Percentiles rank a stretch among this genome's conserved stretches.
Conservation (phyloP, 2,113 vertebrate genomes). For the Semicossyphus pulcher region DNA sequence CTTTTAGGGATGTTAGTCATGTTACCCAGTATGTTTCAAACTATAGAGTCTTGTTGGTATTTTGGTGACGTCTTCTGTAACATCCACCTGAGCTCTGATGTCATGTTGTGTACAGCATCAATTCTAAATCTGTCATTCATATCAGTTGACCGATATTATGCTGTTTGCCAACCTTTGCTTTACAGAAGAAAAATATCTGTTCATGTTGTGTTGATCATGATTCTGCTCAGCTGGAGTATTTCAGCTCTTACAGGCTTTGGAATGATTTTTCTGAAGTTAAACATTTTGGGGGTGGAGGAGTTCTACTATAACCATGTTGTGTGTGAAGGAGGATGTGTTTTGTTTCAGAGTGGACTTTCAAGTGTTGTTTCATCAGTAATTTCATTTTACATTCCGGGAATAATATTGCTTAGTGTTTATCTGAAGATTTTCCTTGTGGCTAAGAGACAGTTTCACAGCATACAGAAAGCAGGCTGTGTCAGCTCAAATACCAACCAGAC, state of each 20-base stretch:
- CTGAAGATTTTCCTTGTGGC: slow-evolving; percentile 36
- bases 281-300: slow-evolving; percentile 32
- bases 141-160: slow-evolving; percentile 35
- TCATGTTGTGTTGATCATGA: slow-evolving; percentile 8
- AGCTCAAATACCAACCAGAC: background rate
- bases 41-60: slow-evolving; percentile 34
- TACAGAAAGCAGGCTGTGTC: background rate
- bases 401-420: slow-evolving; percentile 37
- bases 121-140: slow-evolving; percentile 38
- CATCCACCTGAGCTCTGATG: slow-evolving; percentile 17
- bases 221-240: slow-evolving; percentile 25
- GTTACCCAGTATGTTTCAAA: slow-evolving; percentile 24
- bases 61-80: slow-evolving; percentile 32
- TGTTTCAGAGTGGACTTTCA: slow-evolving; percentile 26
- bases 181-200: slow-evolving; percentile 20
- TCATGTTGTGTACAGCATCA: slow-evolving; percentile 27
- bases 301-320: slow-evolving; percentile 13
- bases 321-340: slow-evolving; percentile 30
- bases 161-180: slow-evolving; percentile 19
- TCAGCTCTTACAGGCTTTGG: slow-evolving; percentile 28
- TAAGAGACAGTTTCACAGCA: slow-evolving; percentile 4
- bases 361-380: slow-evolving; percentile 28
- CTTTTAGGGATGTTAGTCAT: slow-evolving; percentile 27
- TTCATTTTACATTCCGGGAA: slow-evolving; percentile 34
- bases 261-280: slow-evolving; percentile 33